These are phyloP conservation scores for Oopsacas minuta DNA, from an alignment of 37 sponge, comb jelly and placozoan genomes.

Conservation along the genomic window DNA sequence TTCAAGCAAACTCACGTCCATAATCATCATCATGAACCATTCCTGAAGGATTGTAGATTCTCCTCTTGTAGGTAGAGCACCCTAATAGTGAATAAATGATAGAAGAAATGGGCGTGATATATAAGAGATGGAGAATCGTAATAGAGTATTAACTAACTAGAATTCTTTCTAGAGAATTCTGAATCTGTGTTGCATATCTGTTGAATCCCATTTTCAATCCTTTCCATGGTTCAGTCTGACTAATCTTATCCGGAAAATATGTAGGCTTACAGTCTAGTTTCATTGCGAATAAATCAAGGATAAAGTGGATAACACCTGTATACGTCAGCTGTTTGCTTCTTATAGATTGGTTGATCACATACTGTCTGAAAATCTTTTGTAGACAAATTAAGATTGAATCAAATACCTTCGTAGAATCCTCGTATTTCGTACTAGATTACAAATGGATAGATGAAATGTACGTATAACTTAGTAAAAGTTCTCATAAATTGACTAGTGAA, in stretches of 20 bases:
- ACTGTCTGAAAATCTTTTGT: not conserved
- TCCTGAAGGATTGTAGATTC: conserved; percentile 7
- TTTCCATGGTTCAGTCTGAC: not conserved
- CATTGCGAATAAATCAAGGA: not conserved
- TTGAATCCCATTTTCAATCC: not conserved
- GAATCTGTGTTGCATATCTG: not conserved
- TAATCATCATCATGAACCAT: not conserved
- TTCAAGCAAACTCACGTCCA: not conserved
- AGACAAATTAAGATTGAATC: not conserved
- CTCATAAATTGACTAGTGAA: not conserved
- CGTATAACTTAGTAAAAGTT: not conserved
- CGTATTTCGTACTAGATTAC: not conserved
- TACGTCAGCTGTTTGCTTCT: not conserved
- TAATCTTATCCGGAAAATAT: not conserved
- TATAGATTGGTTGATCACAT: not conserved
- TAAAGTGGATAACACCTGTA: not conserved
- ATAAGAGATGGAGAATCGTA: too few relatives aligned
- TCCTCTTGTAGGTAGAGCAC: not conserved
- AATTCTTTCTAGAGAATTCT: not conserved
- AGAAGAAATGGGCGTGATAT: too few relatives aligned
- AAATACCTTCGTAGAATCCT: not conserved
- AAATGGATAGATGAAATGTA: not conserved
- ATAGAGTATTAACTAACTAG: not conserved
- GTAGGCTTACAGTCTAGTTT: not conserved
- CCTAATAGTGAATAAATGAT: not conserved